Evolutionary conservation across 2,113 vertebrate genomes (phyloP).

Genomic region (Oryzias celebensis): DNA sequence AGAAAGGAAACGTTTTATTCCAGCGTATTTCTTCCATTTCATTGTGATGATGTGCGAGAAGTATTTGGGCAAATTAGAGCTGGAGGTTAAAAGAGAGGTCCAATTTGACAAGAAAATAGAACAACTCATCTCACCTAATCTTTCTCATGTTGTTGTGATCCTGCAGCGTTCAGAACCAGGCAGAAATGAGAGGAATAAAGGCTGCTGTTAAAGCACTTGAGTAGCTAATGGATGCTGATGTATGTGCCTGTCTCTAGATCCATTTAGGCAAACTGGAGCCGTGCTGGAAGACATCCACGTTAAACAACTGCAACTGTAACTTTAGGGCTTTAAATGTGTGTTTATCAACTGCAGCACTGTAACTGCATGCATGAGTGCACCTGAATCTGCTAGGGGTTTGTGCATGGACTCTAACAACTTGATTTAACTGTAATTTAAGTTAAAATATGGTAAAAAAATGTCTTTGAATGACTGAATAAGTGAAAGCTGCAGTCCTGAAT

Average conservation of each 20-base stretch:
- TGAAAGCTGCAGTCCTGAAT: too few species aligned
- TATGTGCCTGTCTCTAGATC: slow-evolving; percentile 29
- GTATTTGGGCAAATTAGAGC: slow-evolving; percentile 20
- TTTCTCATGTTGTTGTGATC: slow-evolving; percentile 38
- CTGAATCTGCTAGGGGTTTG: slow-evolving; percentile 11
- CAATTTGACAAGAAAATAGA: slow-evolving; percentile 37
- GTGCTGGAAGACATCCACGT: slow-evolving; percentile 33
- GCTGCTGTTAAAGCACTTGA: slow-evolving; percentile 64
- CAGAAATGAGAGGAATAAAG: slow-evolving; percentile 21
- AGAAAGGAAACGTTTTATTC: slow-evolving; percentile 31
- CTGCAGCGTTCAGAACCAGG: slow-evolving; percentile 19
- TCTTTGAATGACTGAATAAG: background rate
- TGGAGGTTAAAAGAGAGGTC: slow-evolving; percentile 39
- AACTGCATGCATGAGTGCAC: slow-evolving; percentile 16
- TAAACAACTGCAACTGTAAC: slow-evolving; percentile 41
- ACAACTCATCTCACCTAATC: slow-evolving; percentile 47
- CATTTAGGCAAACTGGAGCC: slow-evolving; percentile 2
- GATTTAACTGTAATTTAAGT: slow-evolving; percentile 3
- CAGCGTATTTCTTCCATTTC: slow-evolving; percentile 15
- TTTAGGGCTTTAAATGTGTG: background rate
- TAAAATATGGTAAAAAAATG: background rate
- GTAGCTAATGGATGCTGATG: slow-evolving; percentile 50
- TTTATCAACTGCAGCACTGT: slow-evolving; percentile 19
- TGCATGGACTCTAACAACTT: slow-evolving; percentile 17
- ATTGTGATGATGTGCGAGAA: background rate